A percentile compares a stretch with the other conserved stretches of the same genome.
phyloP scores from a whole-genome alignment of 1,140 invertebrate species.

The Drosophila sproati region DNA sequence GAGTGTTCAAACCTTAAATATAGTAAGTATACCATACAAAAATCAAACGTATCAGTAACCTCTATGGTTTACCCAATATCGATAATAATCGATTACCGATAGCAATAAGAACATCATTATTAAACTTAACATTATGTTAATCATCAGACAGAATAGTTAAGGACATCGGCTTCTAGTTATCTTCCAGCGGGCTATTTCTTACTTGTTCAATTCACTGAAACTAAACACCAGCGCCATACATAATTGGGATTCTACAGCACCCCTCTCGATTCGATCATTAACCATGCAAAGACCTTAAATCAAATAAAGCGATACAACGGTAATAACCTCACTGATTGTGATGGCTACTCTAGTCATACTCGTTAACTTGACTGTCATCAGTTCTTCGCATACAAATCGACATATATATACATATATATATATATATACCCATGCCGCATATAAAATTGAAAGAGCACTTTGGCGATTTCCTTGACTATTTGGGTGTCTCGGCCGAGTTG shows the following conservation, averaged over 20 bases:
- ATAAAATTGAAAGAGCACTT: conserved; percentile 20
- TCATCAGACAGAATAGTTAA: no score
- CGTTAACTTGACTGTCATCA: conserved; percentile 42
- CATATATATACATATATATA: not conserved
- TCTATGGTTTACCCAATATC: no score
- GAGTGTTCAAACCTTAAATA: no score
- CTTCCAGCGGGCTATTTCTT: no score
- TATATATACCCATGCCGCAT: not conserved
- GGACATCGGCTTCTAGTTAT: no score
- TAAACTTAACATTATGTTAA: no score
- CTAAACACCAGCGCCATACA: not conserved
- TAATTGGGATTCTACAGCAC: conserved; percentile 26
- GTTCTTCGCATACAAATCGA: conserved; percentile 46
- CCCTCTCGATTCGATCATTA: conserved; percentile 11
- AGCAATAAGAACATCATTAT: no score
- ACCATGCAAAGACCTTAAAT: conserved; percentile 36
- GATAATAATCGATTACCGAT: no score
- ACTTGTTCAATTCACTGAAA: no score
- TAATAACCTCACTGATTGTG: conserved; percentile 33
- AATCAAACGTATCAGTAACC: no score
- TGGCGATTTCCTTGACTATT: conserved; percentile 58
- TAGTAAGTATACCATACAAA: no score
- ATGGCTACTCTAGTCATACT: conserved; percentile 15
- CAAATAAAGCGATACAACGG: conserved; percentile 16
- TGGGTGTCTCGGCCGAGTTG: conserved; percentile 54